These are phyloP conservation scores for Pediacus dermestoides DNA, from an alignment of 2,888 invertebrate genomes.

Conservation along the genomic window DNA sequence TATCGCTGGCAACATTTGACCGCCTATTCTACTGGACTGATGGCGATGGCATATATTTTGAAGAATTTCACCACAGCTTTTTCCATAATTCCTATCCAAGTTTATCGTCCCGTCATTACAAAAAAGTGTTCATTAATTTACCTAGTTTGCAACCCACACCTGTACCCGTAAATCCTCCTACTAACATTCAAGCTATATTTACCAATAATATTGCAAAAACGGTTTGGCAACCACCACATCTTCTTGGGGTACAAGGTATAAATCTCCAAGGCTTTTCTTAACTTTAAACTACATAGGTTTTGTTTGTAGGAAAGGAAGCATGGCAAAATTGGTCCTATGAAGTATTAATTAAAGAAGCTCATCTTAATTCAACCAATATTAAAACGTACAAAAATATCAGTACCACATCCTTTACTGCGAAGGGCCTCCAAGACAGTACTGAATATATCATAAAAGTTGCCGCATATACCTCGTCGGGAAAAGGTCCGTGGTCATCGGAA, in stretches of 20 bases:
- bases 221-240: constrained; percentile 77
- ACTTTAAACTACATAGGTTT: too few species aligned
- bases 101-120: constrained; percentile 43
- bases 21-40: constrained; percentile 85
- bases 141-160: constrained; percentile 75
- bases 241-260: constrained; percentile 68
- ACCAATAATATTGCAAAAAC: constrained; percentile 72
- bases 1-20: constrained; percentile 71
- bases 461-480: constrained; percentile 71
- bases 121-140: constrained; percentile 54
- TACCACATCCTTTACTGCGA: constrained; percentile 62
- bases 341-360: constrained; percentile 57
- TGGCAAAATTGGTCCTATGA: constrained; percentile 78
- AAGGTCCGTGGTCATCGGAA: constrained; percentile 76
- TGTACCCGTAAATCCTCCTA: constrained; percentile 74
- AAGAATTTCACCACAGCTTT: constrained; percentile 75
- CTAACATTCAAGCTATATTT: constrained; percentile 76
- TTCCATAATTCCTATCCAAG: constrained; percentile 73
- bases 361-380: constrained; percentile 49
- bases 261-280: not conserved
- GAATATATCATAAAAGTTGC: constrained; percentile 76
- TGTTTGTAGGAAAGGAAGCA: constrained; percentile 55
- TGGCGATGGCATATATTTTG: constrained; percentile 70
- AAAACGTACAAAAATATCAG: constrained; percentile 53
- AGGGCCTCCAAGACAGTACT: constrained; percentile 68